Evolutionary conservation across 2,113 vertebrate genomes (phyloP), one percentile per base, ranked within the genome.

Genomic region (Speoplatyrhinus poulsoni): DNA sequence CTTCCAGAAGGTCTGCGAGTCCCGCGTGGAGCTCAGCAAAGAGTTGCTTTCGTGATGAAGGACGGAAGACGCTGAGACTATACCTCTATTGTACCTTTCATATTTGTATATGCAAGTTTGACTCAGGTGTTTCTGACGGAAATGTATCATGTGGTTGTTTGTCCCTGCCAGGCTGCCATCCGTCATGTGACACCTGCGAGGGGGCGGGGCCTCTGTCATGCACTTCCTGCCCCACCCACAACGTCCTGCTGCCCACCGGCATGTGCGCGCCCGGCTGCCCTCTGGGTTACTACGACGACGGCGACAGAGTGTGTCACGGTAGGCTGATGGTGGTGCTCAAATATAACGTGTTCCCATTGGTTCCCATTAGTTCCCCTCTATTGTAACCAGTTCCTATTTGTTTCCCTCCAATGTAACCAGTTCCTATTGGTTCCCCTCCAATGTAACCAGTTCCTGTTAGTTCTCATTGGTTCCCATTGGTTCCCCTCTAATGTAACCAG

Each of bases 171-270:
- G 98, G 69, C 68, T 99, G 98, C 77, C 95, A 98, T 80, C 61
- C 86, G 4, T 98, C 95, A 0, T 99, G 98, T 76, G 92, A 84
- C 32, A 86, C 89, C 61, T 99, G 98, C 88, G 87, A 65, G 0
- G 87, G 88, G 0, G 60, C 58, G 50, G 94, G 94, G 1, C 92
- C 93, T 12, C 88, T 74, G 1, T 85, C 92, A 61, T 99, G 98
- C 17, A 92, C 93, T 0, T 95, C 96, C 26, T 98, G 98, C 72
- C 63, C 74, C 0, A 0, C 68, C 49, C 68, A 70, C 77, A 73
- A 80, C 0, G 87, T 95, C 11, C 91, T 98, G 75, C 80, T 94
- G 60, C 91, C 93, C 62, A 88, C 76, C 0, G 92, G 94, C 2
- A 82, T 80, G 16, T 99, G 98, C 7, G 85, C 73, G 6, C 58